Evolutionary conservation across 2,888 invertebrate genomes (phyloP).

Genomic region (Amphipyra berbera): DNA sequence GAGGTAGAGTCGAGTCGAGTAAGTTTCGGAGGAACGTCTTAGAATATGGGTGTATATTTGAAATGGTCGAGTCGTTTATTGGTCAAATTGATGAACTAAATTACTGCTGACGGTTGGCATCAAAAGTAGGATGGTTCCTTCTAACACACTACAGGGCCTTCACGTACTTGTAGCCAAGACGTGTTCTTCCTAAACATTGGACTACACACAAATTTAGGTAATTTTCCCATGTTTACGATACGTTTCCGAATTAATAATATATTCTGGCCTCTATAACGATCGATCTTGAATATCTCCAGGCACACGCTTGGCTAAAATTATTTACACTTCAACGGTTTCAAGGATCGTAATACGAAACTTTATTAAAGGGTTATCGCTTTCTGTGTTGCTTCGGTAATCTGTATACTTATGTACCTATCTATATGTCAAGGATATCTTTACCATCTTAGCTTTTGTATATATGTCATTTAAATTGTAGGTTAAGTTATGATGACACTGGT

Average conservation of each 20-base stretch:
- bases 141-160: no score
- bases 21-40: no score
- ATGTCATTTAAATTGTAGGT: not conserved
- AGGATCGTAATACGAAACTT: slow-evolving; percentile 59
- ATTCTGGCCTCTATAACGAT: slow-evolving; percentile 32
- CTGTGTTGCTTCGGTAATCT: slow-evolving; percentile 27
- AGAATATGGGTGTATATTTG: no score
- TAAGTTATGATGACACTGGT: no score
- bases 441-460: not conserved
- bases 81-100: no score
- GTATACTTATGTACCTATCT: slow-evolving; percentile 3
- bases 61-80: no score
- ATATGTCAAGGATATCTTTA: not conserved
- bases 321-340: slow-evolving; percentile 56
- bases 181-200: not conserved
- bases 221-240: slow-evolving; percentile 35
- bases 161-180: no score
- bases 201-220: slow-evolving; percentile 2
- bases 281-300: slow-evolving; percentile 51
- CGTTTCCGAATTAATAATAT: slow-evolving; percentile 36
- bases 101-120: no score
- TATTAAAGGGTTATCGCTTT: slow-evolving; percentile 46
- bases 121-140: no score
- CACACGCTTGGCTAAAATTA: slow-evolving; percentile 44
- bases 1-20: no score